phyloP scores from a whole-genome alignment of 2,888 invertebrate genomes.

The Hoplodrina ambigua region DNA sequence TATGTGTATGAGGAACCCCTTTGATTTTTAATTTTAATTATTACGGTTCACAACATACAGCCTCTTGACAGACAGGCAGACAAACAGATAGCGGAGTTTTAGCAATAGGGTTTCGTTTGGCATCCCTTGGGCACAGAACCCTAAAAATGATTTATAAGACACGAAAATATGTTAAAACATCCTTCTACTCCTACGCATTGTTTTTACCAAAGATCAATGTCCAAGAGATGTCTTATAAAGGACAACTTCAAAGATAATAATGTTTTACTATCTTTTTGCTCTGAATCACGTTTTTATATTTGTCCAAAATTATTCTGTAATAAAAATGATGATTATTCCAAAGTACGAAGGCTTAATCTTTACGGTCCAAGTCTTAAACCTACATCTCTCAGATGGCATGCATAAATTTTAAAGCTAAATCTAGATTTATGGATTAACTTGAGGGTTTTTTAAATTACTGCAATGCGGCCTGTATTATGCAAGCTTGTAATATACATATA shows the following conservation, averaged over 20 bases:
- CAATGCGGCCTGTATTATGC: conserved; percentile 15
- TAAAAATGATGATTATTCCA: not conserved
- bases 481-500: not conserved
- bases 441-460: conserved; percentile 19
- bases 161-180: not conserved
- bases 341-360: conserved; percentile 15
- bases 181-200: not conserved
- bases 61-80: too few relatives aligned
- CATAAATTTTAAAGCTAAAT: conserved; percentile 35
- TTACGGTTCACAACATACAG: too few relatives aligned
- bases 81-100: too few relatives aligned
- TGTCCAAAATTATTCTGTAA: conserved; percentile 12
- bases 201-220: conserved; percentile 15
- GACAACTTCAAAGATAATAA: conserved; percentile 3
- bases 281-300: conserved; percentile 29
- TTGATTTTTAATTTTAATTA: too few relatives aligned
- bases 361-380: conserved; percentile 13
- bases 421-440: conserved; percentile 21
- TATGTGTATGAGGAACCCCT: too few relatives aligned
- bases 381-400: not conserved
- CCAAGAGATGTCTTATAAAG: conserved; percentile 17
- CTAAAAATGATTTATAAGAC: conserved; percentile 3
- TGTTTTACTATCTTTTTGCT: conserved; percentile 1
- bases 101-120: too few relatives aligned
- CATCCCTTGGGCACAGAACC: too few relatives aligned